These are phyloP conservation scores for Balaeniceps rex DNA, from an alignment of 2,113 vertebrate genomes.

Conservation along the genomic window DNA sequence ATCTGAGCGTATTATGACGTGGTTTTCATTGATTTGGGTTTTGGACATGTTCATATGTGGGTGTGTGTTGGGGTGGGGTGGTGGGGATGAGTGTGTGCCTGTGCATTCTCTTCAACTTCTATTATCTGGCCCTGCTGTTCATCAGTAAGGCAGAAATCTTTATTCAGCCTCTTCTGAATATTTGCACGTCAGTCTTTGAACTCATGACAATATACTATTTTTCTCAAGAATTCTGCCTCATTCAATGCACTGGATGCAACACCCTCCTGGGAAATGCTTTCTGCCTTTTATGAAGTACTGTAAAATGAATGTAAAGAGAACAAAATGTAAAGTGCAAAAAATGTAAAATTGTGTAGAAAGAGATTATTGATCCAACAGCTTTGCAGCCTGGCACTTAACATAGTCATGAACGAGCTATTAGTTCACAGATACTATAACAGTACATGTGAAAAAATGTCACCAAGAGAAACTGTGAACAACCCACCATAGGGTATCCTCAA, in stretches of 20 bases:
- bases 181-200: background rate
- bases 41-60: rapidly evolving
- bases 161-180: background rate
- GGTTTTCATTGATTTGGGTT: background rate
- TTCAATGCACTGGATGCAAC: background rate
- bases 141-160: background rate
- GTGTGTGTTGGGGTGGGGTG: rapidly evolving
- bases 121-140: background rate
- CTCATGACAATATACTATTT: background rate
- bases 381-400: background rate
- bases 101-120: background rate
- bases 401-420: background rate
- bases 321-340: background rate
- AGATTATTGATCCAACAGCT: background rate
- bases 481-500: background rate
- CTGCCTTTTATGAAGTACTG: background rate
- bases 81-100: rapidly evolving
- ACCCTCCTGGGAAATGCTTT: background rate
- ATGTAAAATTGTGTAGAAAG: background rate
- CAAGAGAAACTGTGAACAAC: background rate
- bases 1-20: background rate
- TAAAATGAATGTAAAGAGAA: background rate
- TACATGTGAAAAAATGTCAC: background rate
- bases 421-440: background rate
- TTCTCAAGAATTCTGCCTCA: background rate